These are phyloP conservation scores for Diabrotica virgifera DNA, from an alignment of 1,140 invertebrate species.

Conservation along the genomic window DNA sequence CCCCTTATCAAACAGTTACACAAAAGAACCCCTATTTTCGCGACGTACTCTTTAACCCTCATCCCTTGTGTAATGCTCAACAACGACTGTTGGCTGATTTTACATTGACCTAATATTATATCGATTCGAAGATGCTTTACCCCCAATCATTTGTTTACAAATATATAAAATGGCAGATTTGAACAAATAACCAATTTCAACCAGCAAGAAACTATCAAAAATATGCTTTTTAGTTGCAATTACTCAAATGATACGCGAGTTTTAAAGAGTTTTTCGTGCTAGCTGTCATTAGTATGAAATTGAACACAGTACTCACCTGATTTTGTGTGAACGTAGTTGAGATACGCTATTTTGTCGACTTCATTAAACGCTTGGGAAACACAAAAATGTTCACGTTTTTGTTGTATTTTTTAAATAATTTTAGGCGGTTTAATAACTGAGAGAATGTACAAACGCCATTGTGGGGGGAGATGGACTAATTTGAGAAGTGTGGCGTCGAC, in stretches of 20 bases:
- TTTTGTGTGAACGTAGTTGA: conserved; percentile 16
- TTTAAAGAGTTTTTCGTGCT: no score
- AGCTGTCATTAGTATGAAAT: not conserved
- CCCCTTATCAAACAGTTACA: not conserved
- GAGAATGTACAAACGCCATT: conserved; percentile 12
- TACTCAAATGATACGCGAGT: no score
- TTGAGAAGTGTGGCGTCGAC: not conserved
- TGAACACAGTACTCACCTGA: conserved; percentile 13
- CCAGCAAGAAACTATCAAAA: conserved; percentile 8
- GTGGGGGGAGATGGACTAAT: conserved; percentile 8
- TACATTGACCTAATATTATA: conserved; percentile 18
- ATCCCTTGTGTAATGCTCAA: conserved; percentile 1
- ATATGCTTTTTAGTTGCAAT: conserved; percentile 4
- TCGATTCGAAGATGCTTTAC: conserved; percentile 11
- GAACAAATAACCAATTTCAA: conserved; percentile 5
- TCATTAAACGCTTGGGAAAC: not conserved
- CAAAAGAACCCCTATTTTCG: not conserved
- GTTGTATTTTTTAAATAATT: conserved; percentile 1
- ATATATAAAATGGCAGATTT: not conserved
- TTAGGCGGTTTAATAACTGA: conserved; percentile 14
- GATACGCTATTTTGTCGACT: conserved; percentile 13
- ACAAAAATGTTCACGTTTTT: not conserved
- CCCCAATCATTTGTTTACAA: conserved; percentile 5
- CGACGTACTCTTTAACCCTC: conserved; percentile 1
- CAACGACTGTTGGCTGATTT: conserved; percentile 6